phyloP scores from a whole-genome alignment of 2,888 invertebrate species.

The Brachyptera risi region DNA sequence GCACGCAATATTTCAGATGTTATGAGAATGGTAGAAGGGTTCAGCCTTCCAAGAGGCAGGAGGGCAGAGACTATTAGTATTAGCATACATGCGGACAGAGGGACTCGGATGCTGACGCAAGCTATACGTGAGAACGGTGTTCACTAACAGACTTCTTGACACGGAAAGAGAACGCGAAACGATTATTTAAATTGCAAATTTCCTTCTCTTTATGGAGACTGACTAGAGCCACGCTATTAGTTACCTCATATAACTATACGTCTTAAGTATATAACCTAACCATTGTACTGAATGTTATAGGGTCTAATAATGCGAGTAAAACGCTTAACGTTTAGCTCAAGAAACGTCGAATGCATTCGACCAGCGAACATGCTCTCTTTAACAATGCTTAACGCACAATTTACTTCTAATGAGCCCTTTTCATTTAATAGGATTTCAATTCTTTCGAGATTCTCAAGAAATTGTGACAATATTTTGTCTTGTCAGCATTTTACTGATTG shows the following conservation, averaged over 20 bases:
- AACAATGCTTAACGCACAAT: constrained; percentile 7
- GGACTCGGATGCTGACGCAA: not conserved
- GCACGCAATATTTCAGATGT: not conserved
- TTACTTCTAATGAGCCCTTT: constrained; percentile 17
- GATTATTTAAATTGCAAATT: constrained; percentile 22
- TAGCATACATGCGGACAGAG: not conserved
- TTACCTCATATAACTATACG: too few relatives aligned
- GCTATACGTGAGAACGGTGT: constrained; percentile 3
- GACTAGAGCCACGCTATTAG: constrained; percentile 11
- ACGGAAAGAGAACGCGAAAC: constrained; percentile 20
- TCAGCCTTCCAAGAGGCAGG: not conserved
- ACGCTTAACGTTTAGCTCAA: not conserved
- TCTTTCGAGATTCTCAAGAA: constrained; percentile 6
- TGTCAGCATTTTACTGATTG: constrained; percentile 10
- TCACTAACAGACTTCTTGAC: constrained; percentile 11
- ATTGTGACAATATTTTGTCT: constrained; percentile 8
- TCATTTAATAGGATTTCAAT: constrained; percentile 19
- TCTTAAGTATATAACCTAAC: too few relatives aligned
- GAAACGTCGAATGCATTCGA: not conserved
- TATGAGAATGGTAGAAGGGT: not conserved
- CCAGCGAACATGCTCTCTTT: not conserved
- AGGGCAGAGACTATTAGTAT: constrained; percentile 1
- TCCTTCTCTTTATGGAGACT: constrained; percentile 20
- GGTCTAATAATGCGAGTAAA: too few relatives aligned
- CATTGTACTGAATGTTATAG: not conserved